Base-by-base conservation (phyloP, 2,797 vertebrate genomes). In the Sciaenops ocellatus region DNA sequence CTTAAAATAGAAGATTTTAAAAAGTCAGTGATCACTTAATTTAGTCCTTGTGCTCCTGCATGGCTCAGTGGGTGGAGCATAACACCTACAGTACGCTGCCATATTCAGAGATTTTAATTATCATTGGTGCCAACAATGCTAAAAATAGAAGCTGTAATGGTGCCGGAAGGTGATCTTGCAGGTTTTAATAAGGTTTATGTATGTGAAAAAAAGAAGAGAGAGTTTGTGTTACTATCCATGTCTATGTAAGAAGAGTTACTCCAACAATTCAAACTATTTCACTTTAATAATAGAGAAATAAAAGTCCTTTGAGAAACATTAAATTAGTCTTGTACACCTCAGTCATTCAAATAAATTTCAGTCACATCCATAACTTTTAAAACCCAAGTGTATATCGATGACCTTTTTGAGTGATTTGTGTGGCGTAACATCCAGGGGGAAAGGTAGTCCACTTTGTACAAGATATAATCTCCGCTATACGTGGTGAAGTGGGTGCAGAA, bases 401-500 rank as follows among this genome's bases (percentile, higher is more conserved):
- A 87, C 73, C 65, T 85, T 85, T 85, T 63, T 41, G 30, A 82
- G 70, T 4, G 28, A 68, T 78, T 65, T 47, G 52, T 74, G 59
- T 44, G 15, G 69, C 0, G 22, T 28, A 64, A 44, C 78, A 72
- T 78, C 20, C 26, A 78, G 71, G 41, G 51, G 44, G 72, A 57
- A 67, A 84, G 61, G 76, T 55, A 79, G 79, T 26, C 20, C 30
- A 81, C 80, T 79, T 80, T 78, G 61, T 79, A 48, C 54, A 50
- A 73, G 79, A 82, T 86, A 56, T 38, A 83, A 85, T 85, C 73
- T 85, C 63, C 62, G 80, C 63, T 15, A 24, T 63, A 69, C 1
- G 70, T 52, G 54, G 48, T 71, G 66, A 67, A 81, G 59, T 60
- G 50, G 65, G 50, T n/a, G 47, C 59, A 80, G 82, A 90, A 86